Evolutionary conservation across 2,797 vertebrate genomes (phyloP).

Genomic region (Phalloptychus januarius): DNA sequence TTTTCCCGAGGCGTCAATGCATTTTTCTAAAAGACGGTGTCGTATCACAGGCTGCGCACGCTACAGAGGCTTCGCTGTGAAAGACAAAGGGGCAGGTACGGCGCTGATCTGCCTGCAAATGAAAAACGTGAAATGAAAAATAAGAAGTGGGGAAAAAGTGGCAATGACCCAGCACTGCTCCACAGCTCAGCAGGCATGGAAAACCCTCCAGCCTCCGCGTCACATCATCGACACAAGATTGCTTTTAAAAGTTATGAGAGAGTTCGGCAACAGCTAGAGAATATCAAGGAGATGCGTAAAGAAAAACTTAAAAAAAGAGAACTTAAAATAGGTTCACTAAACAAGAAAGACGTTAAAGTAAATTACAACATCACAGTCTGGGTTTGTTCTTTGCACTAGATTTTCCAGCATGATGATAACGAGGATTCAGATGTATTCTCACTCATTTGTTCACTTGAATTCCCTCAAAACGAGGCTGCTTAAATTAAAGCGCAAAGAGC

Average conservation of each 20-base stretch:
- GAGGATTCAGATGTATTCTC: constrained; percentile 4
- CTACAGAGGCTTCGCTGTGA: constrained; percentile 1
- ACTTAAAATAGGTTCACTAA: background rate
- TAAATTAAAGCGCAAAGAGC: constrained; percentile 16
- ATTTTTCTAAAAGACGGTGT: background rate
- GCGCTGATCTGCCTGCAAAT: constrained; percentile 2
- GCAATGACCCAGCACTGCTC: background rate
- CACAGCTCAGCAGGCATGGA: background rate
- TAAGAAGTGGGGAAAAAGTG: background rate
- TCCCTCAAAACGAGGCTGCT: constrained; percentile 13
- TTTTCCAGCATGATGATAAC: background rate
- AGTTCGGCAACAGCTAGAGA: background rate
- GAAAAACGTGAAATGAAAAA: constrained; percentile 5
- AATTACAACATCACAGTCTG: background rate
- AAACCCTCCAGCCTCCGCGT: background rate
- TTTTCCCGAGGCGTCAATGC: background rate
- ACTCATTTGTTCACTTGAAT: constrained; percentile 14
- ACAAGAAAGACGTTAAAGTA: background rate
- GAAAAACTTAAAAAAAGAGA: background rate
- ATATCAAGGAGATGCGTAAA: background rate
- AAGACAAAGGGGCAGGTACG: background rate
- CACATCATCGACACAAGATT: background rate
- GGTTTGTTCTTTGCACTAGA: background rate
- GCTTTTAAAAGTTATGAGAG: background rate
- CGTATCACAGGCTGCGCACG: background rate